Percentiles rank a stretch among this genome's conserved stretches.
Evolutionary conservation across 2,797 vertebrate genomes (phyloP).

Genomic region (Arremon aurantiirostris): DNA sequence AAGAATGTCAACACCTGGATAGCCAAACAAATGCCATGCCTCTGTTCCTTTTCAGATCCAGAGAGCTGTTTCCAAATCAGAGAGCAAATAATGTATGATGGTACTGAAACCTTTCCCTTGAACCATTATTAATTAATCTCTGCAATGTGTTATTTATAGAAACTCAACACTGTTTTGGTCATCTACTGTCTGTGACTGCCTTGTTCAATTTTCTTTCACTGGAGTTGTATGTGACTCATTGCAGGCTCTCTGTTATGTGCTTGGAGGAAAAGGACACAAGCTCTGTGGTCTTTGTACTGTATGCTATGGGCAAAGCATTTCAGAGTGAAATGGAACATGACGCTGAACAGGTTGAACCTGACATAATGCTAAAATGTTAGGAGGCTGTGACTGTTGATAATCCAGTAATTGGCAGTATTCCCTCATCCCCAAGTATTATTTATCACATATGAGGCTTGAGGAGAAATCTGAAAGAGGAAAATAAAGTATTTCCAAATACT

Average conservation of each 20-base stretch:
- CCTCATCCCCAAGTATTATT: background rate
- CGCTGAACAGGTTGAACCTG: background rate
- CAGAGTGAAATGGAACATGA: background rate
- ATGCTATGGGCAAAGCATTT: background rate
- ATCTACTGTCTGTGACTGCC: background rate
- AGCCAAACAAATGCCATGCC: background rate
- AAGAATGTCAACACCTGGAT: background rate
- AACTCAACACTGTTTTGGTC: background rate
- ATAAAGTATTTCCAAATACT: background rate
- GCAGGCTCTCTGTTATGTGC: background rate
- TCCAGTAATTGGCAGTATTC: background rate
- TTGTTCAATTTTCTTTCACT: background rate
- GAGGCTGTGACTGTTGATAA: background rate
- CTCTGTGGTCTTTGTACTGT: background rate
- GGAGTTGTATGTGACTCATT: background rate
- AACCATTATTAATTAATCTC: background rate
- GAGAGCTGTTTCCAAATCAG: background rate
- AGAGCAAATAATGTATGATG: background rate
- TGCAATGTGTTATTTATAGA: slow-evolving; percentile 15
- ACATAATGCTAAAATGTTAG: background rate
- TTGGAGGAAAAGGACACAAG: background rate
- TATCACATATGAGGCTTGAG: background rate
- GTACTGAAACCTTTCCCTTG: background rate
- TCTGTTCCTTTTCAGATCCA: background rate
- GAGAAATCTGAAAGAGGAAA: background rate